Conservation (phyloP, 2,888 invertebrate genomes). For the Leptinotarsa juncta region DNA sequence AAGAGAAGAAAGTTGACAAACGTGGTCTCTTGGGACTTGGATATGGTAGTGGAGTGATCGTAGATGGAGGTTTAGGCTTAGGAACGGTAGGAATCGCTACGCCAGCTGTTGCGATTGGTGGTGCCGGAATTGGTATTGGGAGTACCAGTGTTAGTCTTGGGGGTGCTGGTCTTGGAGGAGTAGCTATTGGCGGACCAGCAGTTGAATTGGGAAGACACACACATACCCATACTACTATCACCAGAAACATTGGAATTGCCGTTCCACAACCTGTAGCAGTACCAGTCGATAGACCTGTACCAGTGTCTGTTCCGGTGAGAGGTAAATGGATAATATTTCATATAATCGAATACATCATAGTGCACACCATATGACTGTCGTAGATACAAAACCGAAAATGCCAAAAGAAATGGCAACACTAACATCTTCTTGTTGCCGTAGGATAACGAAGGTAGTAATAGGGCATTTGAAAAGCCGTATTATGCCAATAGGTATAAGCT, state of each 20-base stretch:
- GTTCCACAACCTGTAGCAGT: conserved; percentile 69
- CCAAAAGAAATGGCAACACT: no score
- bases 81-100: background rate
- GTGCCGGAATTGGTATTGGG: background rate
- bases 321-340: conserved; percentile 36
- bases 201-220: conserved; percentile 56
- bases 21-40: conserved; percentile 54
- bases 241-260: conserved; percentile 66
- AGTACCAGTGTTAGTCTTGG: conserved; percentile 37
- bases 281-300: conserved; percentile 63
- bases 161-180: conserved; percentile 37
- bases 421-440: no score
- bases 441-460: no score
- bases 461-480: no score
- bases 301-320: conserved; percentile 62
- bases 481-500: no score
- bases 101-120: background rate
- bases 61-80: conserved; percentile 43
- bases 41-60: conserved; percentile 29
- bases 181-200: conserved; percentile 38
- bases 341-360: background rate
- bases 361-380: no score
- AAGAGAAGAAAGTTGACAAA: conserved; percentile 59
- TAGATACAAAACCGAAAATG: no score
- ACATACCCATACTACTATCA: conserved; percentile 65